Evolutionary conservation across 2,797 vertebrate genomes (phyloP).

Genomic region (Falco biarmicus): DNA sequence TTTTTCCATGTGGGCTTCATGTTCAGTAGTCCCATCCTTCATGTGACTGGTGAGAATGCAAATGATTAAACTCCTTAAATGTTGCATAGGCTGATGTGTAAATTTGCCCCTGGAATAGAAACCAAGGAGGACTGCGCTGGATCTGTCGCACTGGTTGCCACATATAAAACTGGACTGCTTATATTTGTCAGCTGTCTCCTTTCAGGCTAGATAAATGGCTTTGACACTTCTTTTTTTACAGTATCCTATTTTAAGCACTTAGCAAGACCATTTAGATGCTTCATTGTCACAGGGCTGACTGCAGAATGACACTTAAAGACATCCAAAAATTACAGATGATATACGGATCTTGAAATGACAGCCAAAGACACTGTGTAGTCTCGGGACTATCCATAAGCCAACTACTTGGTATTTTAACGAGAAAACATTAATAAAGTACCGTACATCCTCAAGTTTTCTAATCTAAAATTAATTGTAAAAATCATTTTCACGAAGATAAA

Average conservation of each 20-base stretch:
- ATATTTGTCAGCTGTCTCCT: not conserved
- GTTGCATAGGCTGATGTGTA: not conserved
- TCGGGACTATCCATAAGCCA: not conserved
- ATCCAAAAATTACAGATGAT: not conserved
- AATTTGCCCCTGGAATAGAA: not conserved
- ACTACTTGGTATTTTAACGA: not conserved
- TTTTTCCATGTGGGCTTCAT: not conserved
- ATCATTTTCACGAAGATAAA: not conserved
- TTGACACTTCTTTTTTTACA: not conserved
- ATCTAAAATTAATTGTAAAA: not conserved
- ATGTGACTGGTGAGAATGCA: not conserved
- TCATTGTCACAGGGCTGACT: not conserved
- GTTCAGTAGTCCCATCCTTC: not conserved
- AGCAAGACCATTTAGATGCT: not conserved
- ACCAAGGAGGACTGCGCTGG: not conserved
- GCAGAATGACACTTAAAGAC: not conserved
- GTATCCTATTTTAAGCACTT: not conserved
- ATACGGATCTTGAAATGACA: not conserved
- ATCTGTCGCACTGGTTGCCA: not conserved
- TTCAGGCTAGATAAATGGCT: not conserved
- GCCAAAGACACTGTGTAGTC: not conserved
- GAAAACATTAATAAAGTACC: not conserved
- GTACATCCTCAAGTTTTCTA: rapidly evolving
- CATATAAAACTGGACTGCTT: not conserved
- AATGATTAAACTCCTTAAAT: not conserved